Conservation (phyloP, 2,113 vertebrate species). For the Bettongia penicillata region DNA sequence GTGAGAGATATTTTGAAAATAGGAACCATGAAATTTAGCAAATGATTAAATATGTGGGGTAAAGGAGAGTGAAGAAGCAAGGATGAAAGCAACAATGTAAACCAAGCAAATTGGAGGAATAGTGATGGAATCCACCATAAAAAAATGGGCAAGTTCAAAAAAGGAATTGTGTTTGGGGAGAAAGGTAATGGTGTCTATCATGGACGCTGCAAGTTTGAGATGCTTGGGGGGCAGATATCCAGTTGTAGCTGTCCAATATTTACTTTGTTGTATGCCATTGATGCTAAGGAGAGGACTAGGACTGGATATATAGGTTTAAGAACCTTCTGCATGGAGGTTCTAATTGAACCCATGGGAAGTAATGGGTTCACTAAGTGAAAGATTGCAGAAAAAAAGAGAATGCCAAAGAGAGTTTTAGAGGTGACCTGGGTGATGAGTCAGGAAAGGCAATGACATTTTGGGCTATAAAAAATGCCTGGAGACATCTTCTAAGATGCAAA, state of each 20-base stretch:
- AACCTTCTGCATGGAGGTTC: background rate
- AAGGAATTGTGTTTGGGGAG: background rate
- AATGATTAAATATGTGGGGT: background rate
- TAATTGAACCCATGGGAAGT: background rate
- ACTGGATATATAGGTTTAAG: background rate
- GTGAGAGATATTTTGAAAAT: background rate
- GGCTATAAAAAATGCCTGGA: background rate
- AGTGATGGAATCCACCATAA: background rate
- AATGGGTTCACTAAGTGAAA: background rate
- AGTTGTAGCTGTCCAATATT: background rate
- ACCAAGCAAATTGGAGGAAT: background rate
- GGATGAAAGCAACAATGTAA: background rate
- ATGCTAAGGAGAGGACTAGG: background rate
- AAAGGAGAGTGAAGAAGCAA: background rate
- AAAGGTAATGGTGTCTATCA: background rate
- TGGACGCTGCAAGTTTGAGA: background rate
- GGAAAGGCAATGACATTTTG: background rate
- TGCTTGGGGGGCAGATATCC: background rate
- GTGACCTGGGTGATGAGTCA: background rate
- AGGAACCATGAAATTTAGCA: background rate
- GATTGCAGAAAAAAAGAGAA: background rate
- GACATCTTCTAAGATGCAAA: background rate
- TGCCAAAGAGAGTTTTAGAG: background rate
- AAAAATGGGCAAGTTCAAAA: background rate
- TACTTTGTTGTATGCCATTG: background rate